A percentile compares a stretch with the other conserved stretches of the same genome.
These are phyloP conservation scores for Cataglyphis rosenhaueri DNA, from an alignment of 2,888 invertebrate genomes.

Conservation along the genomic window DNA sequence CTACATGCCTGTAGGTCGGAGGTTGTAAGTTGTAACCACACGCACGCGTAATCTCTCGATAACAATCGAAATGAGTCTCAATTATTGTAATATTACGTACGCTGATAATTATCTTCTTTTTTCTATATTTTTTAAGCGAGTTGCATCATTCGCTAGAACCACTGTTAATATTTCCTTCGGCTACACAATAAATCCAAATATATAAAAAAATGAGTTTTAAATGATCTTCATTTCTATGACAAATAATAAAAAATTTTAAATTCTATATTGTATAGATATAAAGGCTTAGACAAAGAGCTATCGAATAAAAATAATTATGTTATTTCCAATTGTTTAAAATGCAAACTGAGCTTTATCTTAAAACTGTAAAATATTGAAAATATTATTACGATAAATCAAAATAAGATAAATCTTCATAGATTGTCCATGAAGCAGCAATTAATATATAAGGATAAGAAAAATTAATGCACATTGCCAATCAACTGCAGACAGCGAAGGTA, in stretches of 20 bases:
- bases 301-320: neutral
- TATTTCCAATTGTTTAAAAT: neutral
- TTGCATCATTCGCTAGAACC: neutral
- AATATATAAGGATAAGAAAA: neutral
- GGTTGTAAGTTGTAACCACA: conserved; percentile 41
- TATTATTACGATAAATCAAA: neutral
- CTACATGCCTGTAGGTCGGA: conserved; percentile 32
- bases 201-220: neutral
- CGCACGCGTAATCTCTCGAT: conserved; percentile 8
- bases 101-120: neutral
- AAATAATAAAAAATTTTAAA: neutral
- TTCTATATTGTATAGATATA: neutral
- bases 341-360: neutral
- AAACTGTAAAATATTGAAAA: neutral
- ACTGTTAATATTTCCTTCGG: neutral
- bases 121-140: neutral
- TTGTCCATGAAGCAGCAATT: neutral
- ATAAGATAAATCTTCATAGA: neutral
- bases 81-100: neutral
- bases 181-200: neutral
- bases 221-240: too few species aligned
- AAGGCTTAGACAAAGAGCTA: neutral
- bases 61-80: conserved; percentile 38
- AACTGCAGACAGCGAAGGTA: neutral
- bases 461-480: neutral